Evolutionary conservation across 2,797 vertebrate genomes (phyloP).

Genomic region (Threskiornis aethiopicus): DNA sequence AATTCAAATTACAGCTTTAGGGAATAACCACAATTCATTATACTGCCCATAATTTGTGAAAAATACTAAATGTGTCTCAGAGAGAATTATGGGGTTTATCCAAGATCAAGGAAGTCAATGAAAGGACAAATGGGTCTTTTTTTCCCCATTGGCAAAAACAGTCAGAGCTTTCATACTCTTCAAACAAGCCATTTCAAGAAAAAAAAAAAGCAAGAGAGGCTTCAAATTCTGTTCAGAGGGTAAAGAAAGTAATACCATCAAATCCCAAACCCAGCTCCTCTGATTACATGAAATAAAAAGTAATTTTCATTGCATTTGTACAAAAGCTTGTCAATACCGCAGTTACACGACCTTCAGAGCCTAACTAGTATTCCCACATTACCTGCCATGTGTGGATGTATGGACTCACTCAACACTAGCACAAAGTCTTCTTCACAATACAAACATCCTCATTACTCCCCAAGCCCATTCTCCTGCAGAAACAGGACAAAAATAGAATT

Average conservation of each 20-base stretch:
- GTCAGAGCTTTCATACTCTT: not conserved
- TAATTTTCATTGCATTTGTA: not conserved
- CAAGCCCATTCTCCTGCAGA: not conserved
- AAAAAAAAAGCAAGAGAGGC: fast-evolving
- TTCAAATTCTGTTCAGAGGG: not conserved
- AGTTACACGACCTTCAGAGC: not conserved
- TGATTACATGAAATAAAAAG: not conserved
- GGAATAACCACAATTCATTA: not conserved
- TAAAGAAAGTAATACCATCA: not conserved
- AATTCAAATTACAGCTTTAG: not conserved
- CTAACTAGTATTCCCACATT: not conserved
- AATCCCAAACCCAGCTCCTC: not conserved
- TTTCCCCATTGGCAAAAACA: not conserved
- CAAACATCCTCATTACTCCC: not conserved
- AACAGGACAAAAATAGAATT: not conserved
- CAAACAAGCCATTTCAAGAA: not conserved
- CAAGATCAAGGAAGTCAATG: not conserved
- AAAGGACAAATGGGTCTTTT: fast-evolving
- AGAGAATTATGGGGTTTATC: not conserved
- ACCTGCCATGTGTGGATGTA: not conserved
- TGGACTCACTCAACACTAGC: not conserved
- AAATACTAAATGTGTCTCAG: not conserved
- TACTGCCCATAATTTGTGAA: not conserved
- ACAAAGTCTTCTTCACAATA: not conserved
- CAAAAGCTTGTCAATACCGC: not conserved